These are phyloP conservation scores for Heteromyza rotundicornis DNA, from an alignment of 2,888 invertebrate genomes.

Conservation along the genomic window DNA sequence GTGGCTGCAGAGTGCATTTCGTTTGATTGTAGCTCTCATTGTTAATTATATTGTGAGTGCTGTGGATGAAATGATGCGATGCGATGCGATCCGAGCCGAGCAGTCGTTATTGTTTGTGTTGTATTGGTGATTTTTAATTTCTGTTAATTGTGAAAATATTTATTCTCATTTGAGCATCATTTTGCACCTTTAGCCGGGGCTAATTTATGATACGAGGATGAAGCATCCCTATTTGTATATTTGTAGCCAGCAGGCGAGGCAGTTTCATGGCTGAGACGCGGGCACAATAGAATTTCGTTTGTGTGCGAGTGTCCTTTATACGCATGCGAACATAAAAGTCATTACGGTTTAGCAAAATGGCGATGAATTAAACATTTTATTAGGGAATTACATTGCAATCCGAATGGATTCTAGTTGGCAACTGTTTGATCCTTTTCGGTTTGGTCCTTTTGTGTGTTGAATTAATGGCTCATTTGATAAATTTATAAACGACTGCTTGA, in stretches of 20 bases:
- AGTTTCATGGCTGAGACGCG: slow-evolving; percentile 19
- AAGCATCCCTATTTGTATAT: slow-evolving; percentile 31
- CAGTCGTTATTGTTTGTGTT: slow-evolving; percentile 6
- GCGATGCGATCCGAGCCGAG: too few species aligned
- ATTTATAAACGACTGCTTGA: too few species aligned
- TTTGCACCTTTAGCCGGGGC: slow-evolving; percentile 48
- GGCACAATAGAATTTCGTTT: slow-evolving; percentile 9
- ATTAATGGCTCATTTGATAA: too few species aligned
- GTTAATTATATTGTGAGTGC: slow-evolving; percentile 31
- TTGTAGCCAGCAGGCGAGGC: slow-evolving; percentile 29
- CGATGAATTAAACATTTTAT: slow-evolving; percentile 57
- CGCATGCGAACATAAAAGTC: slow-evolving; percentile 53
- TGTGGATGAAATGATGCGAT: slow-evolving; percentile 8
- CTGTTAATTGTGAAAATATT: slow-evolving; percentile 60
- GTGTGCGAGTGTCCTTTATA: neutral
- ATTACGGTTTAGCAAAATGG: slow-evolving; percentile 62
- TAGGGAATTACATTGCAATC: slow-evolving; percentile 9
- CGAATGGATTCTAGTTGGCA: neutral
- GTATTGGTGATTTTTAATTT: slow-evolving; percentile 46
- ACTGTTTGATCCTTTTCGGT: slow-evolving; percentile 23
- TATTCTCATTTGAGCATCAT: slow-evolving; percentile 57
- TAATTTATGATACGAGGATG: slow-evolving; percentile 43
- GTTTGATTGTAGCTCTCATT: slow-evolving; percentile 46
- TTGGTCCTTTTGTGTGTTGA: too few species aligned
- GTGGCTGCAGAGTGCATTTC: slow-evolving; percentile 46